Evolutionary conservation across 1,140 invertebrate genomes (phyloP), one percentile per base, ranked within the genome.

Genomic region (Trichonephila inaurata): DNA sequence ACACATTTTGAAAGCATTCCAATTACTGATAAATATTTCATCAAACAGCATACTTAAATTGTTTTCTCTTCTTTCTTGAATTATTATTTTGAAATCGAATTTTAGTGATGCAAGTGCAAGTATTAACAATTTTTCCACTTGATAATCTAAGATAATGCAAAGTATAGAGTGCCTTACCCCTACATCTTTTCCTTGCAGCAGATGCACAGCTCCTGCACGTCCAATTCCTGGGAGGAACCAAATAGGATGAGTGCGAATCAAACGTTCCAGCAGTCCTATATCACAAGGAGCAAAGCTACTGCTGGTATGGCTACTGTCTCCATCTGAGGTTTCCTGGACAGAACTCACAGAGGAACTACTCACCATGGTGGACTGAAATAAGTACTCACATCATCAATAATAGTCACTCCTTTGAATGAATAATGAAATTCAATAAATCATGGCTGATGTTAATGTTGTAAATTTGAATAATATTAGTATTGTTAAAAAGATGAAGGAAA

Each of bases 201-300:
- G 96, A 96, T 99, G 98, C 93, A 98, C 98, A 60, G 98, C 98
- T 0, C 98, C 98, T 88, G 98, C 98, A 87, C 98, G 97, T 95
- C 99, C 98, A 33, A 99, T 98, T n/a, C 98, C 98, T 1, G 98
- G 98, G 62, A 99, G 96, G 96, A 98, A 99, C 99, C 99, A 99
- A 94, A 99, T 98, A 24, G 98, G 98, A 96, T 99, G 98, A 58
- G 98, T 98, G 85, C 98, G 97, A 94, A 98, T 97, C 91, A 99
- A 97, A 72, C 98, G 96, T 96, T 99, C 98, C 95, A 98, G 96
- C 86, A 98, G 96, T 21, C 97, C 97, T 95, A 99, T 98, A 61
- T 95, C 95, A 82, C 95, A 94, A 19, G 94, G 94, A 44, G 95
- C 91, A 88, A 93, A 93, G 24, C 88, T 91, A 66, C 91, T 88